Evolutionary conservation across 2,113 vertebrate species (phyloP).

Genomic region (Antechinus stuartii): DNA sequence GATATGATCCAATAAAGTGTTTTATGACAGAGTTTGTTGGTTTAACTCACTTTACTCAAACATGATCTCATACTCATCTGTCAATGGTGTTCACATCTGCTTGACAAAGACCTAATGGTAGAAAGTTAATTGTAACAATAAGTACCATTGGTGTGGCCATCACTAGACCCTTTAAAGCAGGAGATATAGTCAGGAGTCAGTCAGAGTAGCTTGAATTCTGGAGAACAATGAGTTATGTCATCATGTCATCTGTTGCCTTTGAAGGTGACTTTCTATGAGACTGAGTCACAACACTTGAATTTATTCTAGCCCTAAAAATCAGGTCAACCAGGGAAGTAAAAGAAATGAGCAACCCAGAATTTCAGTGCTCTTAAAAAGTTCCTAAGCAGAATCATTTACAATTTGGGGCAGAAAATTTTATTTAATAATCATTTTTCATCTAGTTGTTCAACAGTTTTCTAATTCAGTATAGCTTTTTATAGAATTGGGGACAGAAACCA

Average conservation of each 20-base stretch:
- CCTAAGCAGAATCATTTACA: background rate
- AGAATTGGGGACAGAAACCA: background rate
- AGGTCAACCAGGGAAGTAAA: background rate
- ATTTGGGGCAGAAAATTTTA: background rate
- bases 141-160: background rate
- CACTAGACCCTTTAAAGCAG: slow-evolving; percentile 38
- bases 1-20: background rate
- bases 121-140: slow-evolving; percentile 15
- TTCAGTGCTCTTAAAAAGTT: background rate
- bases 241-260: background rate
- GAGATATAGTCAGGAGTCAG: background rate
- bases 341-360: background rate
- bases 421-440: background rate
- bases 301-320: background rate
- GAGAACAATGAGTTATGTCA: slow-evolving; percentile 46
- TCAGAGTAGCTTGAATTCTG: background rate
- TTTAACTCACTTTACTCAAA: background rate
- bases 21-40: background rate
- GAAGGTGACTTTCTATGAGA: slow-evolving; percentile 2
- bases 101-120: background rate
- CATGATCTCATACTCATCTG: background rate
- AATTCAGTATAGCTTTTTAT: background rate
- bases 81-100: background rate
- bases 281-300: background rate
- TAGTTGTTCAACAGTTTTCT: background rate